A percentile compares a stretch with the other conserved stretches of the same genome.
These are phyloP conservation scores for Odontesthes bonariensis DNA, from an alignment of 2,113 vertebrate genomes.

Conservation along the genomic window DNA sequence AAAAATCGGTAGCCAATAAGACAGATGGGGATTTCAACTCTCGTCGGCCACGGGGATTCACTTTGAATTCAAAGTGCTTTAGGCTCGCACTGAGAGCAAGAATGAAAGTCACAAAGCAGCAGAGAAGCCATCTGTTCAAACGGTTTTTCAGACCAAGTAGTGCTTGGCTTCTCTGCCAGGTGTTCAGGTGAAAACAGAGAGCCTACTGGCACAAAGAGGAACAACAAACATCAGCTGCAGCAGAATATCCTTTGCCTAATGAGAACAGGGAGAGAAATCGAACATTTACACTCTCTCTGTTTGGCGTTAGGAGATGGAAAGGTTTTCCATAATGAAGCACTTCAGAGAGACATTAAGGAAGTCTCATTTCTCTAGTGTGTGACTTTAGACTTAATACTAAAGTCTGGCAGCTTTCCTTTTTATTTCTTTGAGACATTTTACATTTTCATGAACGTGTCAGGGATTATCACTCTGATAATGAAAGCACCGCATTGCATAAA, in stretches of 20 bases:
- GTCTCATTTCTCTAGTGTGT: constrained; percentile 2
- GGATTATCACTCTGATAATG: neutral
- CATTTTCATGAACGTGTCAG: constrained; percentile 1
- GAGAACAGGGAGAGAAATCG: neutral
- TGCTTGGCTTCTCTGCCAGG: constrained; percentile 47
- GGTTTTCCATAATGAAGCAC: constrained; percentile 4
- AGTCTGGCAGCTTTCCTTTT: neutral
- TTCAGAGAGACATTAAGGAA: neutral
- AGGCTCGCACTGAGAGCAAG: constrained; percentile 16
- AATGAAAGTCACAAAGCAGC: constrained; percentile 25
- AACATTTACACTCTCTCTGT: constrained; percentile 10
- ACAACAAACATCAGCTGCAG: neutral
- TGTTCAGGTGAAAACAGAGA: constrained; percentile 43
- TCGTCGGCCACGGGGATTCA: constrained; percentile 22
- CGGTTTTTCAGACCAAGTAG: constrained; percentile 32
- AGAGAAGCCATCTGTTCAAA: constrained; percentile 67
- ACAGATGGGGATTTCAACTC: constrained; percentile 25
- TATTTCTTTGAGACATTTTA: neutral
- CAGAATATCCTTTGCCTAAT: constrained; percentile 24
- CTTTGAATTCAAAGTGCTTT: constrained; percentile 41
- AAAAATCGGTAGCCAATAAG: constrained; percentile 44
- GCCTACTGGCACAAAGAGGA: neutral
- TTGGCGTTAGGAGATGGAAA: neutral
- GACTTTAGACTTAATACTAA: neutral
- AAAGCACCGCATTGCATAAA: neutral